These are phyloP conservation scores for Colaptes auratus DNA, from an alignment of 2,113 vertebrate species.

Conservation along the genomic window DNA sequence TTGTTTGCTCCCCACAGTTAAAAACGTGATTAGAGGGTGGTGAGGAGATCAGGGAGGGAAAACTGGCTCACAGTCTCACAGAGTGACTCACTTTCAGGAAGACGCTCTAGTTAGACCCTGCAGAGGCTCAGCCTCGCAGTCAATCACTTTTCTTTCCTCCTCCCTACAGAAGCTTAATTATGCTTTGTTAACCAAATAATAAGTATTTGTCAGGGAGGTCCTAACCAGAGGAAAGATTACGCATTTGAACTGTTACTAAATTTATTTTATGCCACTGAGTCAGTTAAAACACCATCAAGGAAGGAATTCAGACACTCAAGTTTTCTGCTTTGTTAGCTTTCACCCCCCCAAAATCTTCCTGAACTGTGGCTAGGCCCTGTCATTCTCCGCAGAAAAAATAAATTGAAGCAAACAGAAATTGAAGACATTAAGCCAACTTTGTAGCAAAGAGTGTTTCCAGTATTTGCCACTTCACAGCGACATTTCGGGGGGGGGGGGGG, in stretches of 20 bases:
- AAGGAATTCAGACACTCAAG: constrained; percentile 8
- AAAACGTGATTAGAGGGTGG: background rate
- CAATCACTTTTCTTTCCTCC: constrained; percentile 18
- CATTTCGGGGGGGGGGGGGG: background rate
- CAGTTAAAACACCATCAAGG: constrained; percentile 23
- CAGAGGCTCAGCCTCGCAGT: constrained; percentile 11
- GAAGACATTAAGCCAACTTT: background rate
- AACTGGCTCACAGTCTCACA: background rate
- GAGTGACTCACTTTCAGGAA: constrained; percentile 52
- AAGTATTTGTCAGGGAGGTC: constrained; percentile 5
- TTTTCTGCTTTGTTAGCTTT: no score
- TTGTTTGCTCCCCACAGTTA: background rate
- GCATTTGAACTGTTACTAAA: constrained; percentile 34
- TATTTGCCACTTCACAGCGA: background rate
- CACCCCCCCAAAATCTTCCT: background rate
- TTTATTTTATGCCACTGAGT: constrained; percentile 28
- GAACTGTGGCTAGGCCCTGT: background rate
- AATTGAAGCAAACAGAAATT: background rate
- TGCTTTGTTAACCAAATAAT: constrained; percentile 45
- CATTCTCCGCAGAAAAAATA: background rate
- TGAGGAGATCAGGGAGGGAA: background rate
- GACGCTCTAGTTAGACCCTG: constrained; percentile 33
- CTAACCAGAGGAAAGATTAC: constrained; percentile 24
- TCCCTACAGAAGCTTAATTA: constrained; percentile 44
- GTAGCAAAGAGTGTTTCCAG: background rate